Percentiles rank a stretch among this genome's conserved stretches.
phyloP scores from a whole-genome alignment of 2,113 vertebrate genomes.

The Chaetops frenatus region DNA sequence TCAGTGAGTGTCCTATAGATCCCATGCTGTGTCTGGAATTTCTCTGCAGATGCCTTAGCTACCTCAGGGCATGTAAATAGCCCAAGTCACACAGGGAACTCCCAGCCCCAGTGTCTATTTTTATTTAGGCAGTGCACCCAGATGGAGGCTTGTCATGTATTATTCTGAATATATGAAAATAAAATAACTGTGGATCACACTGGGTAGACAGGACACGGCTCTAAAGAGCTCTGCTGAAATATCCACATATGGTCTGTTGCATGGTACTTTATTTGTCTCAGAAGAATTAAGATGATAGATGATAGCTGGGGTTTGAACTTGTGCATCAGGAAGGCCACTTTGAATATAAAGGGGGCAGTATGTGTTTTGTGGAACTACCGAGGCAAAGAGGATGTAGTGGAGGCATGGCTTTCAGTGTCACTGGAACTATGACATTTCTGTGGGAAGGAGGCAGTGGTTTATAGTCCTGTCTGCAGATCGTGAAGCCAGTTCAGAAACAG shows the following conservation, averaged over 20 bases:
- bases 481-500: neutral
- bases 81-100: neutral
- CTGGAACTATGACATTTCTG: neutral
- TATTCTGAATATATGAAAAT: neutral
- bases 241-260: slow-evolving; percentile 6
- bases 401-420: neutral
- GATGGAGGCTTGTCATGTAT: neutral
- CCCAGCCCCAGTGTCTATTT: neutral
- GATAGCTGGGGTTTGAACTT: slow-evolving; percentile 40
- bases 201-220: neutral
- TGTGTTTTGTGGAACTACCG: neutral
- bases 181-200: neutral
- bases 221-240: slow-evolving; percentile 10
- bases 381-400: neutral
- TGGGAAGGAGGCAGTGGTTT: neutral
- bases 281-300: slow-evolving; percentile 24
- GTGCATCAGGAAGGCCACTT: slow-evolving; percentile 33
- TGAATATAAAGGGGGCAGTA: neutral
- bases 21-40: neutral
- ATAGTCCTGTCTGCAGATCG: neutral
- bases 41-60: neutral
- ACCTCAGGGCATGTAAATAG: neutral
- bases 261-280: slow-evolving; percentile 29
- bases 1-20: neutral
- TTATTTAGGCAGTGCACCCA: neutral